Conservation (phyloP, 2,888 invertebrate species). For the Scaptomyza tumidula region DNA sequence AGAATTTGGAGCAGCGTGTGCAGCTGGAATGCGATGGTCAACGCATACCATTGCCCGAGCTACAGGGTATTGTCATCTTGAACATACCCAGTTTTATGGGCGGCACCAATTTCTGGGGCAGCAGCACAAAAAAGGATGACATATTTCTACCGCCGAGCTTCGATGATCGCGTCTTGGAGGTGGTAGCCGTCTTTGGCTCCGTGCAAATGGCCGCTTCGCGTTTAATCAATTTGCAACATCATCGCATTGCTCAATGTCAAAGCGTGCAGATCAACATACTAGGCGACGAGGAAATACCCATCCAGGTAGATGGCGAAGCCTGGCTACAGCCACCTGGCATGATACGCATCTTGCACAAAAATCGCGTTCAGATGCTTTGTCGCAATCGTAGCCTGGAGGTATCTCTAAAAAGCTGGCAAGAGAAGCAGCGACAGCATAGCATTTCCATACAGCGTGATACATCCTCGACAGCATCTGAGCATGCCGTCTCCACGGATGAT, state of each 20-base stretch:
- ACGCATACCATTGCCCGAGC: constrained; percentile 95
- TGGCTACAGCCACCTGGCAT: constrained; percentile 99
- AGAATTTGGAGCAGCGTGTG: constrained; percentile 97
- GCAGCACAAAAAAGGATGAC: constrained; percentile 94
- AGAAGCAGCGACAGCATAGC: constrained; percentile 89
- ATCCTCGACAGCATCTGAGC: constrained; percentile 83
- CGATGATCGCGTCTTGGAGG: constrained; percentile 98
- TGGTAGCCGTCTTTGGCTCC: constrained; percentile 98
- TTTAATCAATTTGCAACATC: constrained; percentile 97
- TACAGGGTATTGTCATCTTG: constrained; percentile 98
- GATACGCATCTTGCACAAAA: constrained; percentile 97
- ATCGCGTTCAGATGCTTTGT: constrained; percentile 97
- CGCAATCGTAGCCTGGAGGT: constrained; percentile 95
- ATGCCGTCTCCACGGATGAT: constrained; percentile 83
- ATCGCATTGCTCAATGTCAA: constrained; percentile 98
- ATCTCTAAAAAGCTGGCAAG: constrained; percentile 94
- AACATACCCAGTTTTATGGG: constrained; percentile 99
- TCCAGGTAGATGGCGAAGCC: constrained; percentile 98
- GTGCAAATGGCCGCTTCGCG: constrained; percentile 99
- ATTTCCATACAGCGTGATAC: constrained; percentile 85
- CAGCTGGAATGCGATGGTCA: constrained; percentile 98
- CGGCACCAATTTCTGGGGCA: constrained; percentile 99
- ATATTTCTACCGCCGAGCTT: constrained; percentile 96
- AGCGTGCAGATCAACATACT: constrained; percentile 98
- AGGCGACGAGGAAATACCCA: constrained; percentile 96